Base-by-base conservation (phyloP, 2,797 vertebrate species). In the Cynopterus sphinx region DNA sequence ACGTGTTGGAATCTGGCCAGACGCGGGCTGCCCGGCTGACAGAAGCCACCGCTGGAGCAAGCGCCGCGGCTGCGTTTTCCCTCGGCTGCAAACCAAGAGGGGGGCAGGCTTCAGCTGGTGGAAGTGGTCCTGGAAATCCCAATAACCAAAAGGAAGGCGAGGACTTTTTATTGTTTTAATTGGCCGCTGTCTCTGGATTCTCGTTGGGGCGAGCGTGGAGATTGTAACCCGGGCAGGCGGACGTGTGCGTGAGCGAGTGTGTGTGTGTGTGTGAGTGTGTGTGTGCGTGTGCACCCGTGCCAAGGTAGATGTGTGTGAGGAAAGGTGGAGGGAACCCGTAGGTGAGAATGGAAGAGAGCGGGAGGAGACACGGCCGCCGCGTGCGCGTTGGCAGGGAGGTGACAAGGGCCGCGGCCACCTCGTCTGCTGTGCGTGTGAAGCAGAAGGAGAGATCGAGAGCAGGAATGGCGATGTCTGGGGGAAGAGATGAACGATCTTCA, bases 81-180 rank as follows among this genome's bases (percentile, higher is more conserved):
- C 97, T 96, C 97, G 97, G 96, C 97, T 94, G 94, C 90, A 84
- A 92, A 97, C 3, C 49, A 95, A 97, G 82, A 94, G 96, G 96
- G 33, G 33, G 33, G 33, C 70, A 84, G 70, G 89, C 96, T 95
- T 96, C 13, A 81, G 96, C 61, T 3, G 0, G 8, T 95, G 95
- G 98, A 98, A 96, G 92, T 36, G 90, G 97, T 90, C 92, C 43
- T 0, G 1, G 83, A 43, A 70, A 22, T 89, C 81, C 16, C 10
- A 43, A 63, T 39, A 46, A 41, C 24, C 1, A n/a, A 85, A 70
- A 74, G 78, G 81, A 61, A 92, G 41, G 94, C 26, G 2, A 67
- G 49, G 49, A 16, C 57, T 5, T 63, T 59, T 57, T 41, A 73
- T 53, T 90, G 83, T 93, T 96, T 96, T 73, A 33, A 28, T 74